Evolutionary conservation across 2,888 invertebrate genomes (phyloP).

Genomic region (Leucoma salicis): DNA sequence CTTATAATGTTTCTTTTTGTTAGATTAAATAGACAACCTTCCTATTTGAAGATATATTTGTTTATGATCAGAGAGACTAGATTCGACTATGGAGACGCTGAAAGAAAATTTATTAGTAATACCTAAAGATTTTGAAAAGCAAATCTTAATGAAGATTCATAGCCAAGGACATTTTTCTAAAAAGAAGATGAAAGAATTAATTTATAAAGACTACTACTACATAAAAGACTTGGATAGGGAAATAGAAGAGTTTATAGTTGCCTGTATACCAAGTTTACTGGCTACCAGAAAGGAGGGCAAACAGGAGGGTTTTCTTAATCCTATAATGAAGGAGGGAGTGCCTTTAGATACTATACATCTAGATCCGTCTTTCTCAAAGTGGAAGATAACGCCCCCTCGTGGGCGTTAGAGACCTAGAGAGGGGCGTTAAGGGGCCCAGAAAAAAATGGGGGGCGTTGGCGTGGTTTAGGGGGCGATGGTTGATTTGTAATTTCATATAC

Average conservation of each 20-base stretch:
- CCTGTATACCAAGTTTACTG: constrained; percentile 27
- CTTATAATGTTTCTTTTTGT: constrained; percentile 6
- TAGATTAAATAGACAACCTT: neutral
- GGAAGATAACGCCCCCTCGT: neutral
- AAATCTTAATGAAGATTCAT: constrained; percentile 23
- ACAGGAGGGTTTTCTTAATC: constrained; percentile 18
- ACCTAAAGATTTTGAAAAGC: neutral
- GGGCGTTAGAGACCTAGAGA: neutral
- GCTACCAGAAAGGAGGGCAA: constrained; percentile 35
- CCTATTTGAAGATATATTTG: constrained; percentile 1
- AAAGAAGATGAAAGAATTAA: constrained; percentile 14
- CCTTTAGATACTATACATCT: constrained; percentile 18
- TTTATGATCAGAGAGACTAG: constrained; percentile 1
- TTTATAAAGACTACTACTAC: constrained; percentile 19
- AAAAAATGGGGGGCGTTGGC: neutral
- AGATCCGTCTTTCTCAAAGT: neutral
- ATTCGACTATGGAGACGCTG: neutral
- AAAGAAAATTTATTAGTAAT: neutral
- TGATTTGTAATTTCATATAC: neutral
- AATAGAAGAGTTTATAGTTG: constrained; percentile 13
- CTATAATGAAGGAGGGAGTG: constrained; percentile 39
- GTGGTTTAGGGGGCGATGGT: neutral
- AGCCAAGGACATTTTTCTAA: constrained; percentile 26
- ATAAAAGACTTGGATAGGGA: constrained; percentile 20
- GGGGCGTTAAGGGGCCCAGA: neutral